Base-by-base conservation (phyloP, 2,888 invertebrate species). In the Drosophila fulvimacula region DNA sequence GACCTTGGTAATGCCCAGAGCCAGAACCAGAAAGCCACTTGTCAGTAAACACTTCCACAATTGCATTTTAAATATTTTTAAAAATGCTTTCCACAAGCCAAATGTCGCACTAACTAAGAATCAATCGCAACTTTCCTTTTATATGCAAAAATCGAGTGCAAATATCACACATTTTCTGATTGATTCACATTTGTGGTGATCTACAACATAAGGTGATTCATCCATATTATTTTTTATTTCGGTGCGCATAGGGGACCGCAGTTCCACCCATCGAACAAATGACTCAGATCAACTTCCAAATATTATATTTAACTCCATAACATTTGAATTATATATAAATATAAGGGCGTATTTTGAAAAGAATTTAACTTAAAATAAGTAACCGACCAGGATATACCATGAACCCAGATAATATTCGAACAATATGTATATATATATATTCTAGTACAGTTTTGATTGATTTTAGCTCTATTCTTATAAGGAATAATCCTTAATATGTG, bases 61-160 rank as follows among this genome's bases (percentile, higher is more conserved):
- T 6, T 1, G 32, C 53, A 70, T 62, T 27, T 38, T 21, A 3
- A 15, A 44, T 4, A 9, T 11, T 10, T n/a, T 27, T 27, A 5
- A n/a, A n/a, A 2, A 5, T 5, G 27, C 24, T 15, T 7, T 9
- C 2, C 44, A 11, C 27, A 11, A 11, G 5, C 3, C 10, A 5
- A 46, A 17, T 5, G 34, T 15, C 1, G 38, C 55, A 62, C 71
- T 69, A 19, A 68, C 0, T 15, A 15, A 11, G 19, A 39, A 21
- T 2, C 1, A 9, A 2, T 4, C 21, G 13, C 1, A 0, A 15
- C 13, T 21, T 39, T 11, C n/a, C 24, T 27, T 68, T 68, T 65
- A 65, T 38, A 52, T 27, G 48, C 30, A 13, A 10, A 19, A 32
- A 30, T 0, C 48, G 13, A 11, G n/a, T 27, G 27, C 5, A 27